Evolutionary conservation across 2,113 vertebrate species (phyloP), one percentile per base, ranked within the genome.

Genomic region (Narcine bancroftii): DNA sequence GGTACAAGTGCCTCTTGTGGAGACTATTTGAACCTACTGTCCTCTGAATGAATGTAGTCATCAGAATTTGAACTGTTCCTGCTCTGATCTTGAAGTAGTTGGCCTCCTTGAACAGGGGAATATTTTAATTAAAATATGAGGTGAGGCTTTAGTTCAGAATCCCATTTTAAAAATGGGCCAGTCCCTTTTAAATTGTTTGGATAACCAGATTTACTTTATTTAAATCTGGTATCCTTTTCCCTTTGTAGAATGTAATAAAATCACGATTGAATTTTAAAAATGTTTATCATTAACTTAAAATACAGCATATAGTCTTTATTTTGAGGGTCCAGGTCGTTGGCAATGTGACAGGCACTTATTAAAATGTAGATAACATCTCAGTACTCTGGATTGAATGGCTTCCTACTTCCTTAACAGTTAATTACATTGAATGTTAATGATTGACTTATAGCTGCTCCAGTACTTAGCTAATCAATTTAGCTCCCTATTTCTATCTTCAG

Each of bases 191-290:
- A 21, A 63, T 87, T 36, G 56, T 60, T 60, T 60, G 1, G 17
- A 36, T 85, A 53, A 60, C 53, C 50, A 17, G 53, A 60, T 87
- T 87, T 87, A n/a, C 60, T 60, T 56, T 53, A 50, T 85, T 87
- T 87, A 87, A 87, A 87, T 87, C 81, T 15, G 53, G 56, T 36
- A 60, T 87, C 13, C 21, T 47, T 47, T 26, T 2, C n/a, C 47
- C 33, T 91, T 91, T 91, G 89, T 91, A 71, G 71, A 91, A 33
- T 69, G 45, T 69, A 91, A 91, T 91, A 91, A 91, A 89, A 91
- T 63, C 89, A 91, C 71, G 89, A 69, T 42, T 91, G 39, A 71
- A 91, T 71, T 19, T 89, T 89, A 63, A 91, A 69, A 56, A 33
- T 47, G 65, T 45, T 91, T 39, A 42, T 89, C 36, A 89, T 24